These are phyloP conservation scores for Mormyrops boulengeri DNA, from an alignment of 2,797 vertebrate genomes.

Conservation along the genomic window DNA sequence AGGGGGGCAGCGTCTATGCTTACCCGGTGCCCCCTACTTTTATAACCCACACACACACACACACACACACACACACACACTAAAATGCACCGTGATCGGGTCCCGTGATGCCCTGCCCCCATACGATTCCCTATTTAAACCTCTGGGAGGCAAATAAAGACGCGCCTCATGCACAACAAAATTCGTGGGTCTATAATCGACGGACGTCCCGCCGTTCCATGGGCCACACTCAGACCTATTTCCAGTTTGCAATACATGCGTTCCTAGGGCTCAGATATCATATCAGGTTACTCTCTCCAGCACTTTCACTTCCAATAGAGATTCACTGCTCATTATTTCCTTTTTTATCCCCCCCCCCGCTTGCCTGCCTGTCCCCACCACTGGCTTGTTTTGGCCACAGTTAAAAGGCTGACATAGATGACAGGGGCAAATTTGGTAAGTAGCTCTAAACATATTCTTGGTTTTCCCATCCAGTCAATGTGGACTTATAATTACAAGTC, in stretches of 20 bases:
- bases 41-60: neutral
- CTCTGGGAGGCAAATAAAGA: neutral
- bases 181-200: neutral
- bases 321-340: neutral
- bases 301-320: slow-evolving; percentile 20
- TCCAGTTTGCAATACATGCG: slow-evolving; percentile 12
- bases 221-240: neutral
- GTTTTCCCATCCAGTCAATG: neutral
- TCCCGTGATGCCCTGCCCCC: neutral
- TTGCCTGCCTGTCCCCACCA: neutral
- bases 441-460: neutral
- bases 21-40: neutral
- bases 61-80: neutral
- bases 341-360: neutral
- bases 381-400: neutral
- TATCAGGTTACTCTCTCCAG: slow-evolving; percentile 22
- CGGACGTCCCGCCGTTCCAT: neutral
- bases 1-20: neutral
- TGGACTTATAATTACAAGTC: neutral
- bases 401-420: slow-evolving; percentile 15
- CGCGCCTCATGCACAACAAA: neutral
- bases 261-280: slow-evolving; percentile 12
- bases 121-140: neutral
- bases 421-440: slow-evolving; percentile 10
- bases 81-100: neutral